These are phyloP conservation scores for Ectropis grisescens DNA, from an alignment of 1,140 invertebrate genomes.

Conservation along the genomic window DNA sequence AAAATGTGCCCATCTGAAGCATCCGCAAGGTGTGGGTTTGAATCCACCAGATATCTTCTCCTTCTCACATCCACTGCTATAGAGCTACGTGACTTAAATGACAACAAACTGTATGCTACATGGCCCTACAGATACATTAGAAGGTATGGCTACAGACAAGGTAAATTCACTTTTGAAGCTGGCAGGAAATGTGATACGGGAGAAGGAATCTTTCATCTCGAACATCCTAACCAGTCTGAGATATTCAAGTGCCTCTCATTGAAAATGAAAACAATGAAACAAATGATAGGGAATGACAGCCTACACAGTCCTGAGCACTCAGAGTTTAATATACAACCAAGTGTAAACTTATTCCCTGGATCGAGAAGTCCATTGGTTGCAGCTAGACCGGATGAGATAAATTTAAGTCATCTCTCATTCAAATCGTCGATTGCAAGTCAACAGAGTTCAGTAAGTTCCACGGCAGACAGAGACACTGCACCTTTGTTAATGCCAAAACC, in stretches of 20 bases:
- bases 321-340: slow-evolving; percentile 81
- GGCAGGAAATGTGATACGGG: slow-evolving; percentile 89
- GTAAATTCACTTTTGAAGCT: slow-evolving; percentile 92
- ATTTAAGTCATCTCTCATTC: slow-evolving; percentile 60
- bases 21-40: slow-evolving; percentile 80
- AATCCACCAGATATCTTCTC: slow-evolving; percentile 79
- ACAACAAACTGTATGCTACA: slow-evolving; percentile 77
- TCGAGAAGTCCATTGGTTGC: slow-evolving; percentile 80
- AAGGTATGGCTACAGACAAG: slow-evolving; percentile 84
- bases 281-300: slow-evolving; percentile 78
- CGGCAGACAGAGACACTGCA: slow-evolving; percentile 50
- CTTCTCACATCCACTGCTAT: slow-evolving; percentile 80
- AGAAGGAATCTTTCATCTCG: slow-evolving; percentile 85
- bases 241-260: slow-evolving; percentile 83
- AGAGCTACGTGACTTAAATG: slow-evolving; percentile 78
- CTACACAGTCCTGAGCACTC: slow-evolving; percentile 77
- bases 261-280: slow-evolving; percentile 89
- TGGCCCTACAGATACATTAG: slow-evolving; percentile 91
- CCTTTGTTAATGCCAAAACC: slow-evolving; percentile 63
- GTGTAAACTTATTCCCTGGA: slow-evolving; percentile 79
- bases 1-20: slow-evolving; percentile 84
- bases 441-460: slow-evolving; percentile 40
- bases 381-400: slow-evolving; percentile 69
- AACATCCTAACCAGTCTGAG: slow-evolving; percentile 83
- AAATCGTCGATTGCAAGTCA: slow-evolving; percentile 55